A percentile compares a stretch with the other conserved stretches of the same genome.
These are phyloP conservation scores for Apamea monoglypha DNA, from an alignment of 2,888 invertebrate genomes.

Conservation along the genomic window DNA sequence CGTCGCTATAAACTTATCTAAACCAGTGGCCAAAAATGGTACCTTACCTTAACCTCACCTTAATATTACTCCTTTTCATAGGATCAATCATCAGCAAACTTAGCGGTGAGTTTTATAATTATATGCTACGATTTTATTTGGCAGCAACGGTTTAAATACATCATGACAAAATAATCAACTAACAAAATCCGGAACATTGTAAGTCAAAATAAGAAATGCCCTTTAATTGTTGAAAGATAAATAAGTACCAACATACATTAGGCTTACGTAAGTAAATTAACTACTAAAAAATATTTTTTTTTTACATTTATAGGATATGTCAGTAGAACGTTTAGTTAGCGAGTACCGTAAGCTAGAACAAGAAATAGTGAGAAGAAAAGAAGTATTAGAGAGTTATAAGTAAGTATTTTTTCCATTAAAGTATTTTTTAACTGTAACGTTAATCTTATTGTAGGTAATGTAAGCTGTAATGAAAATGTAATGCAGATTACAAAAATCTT, in stretches of 20 bases:
- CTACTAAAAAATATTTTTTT: neutral
- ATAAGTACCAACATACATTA: neutral
- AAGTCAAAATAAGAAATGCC: neutral
- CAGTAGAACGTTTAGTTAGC: conserved; percentile 16
- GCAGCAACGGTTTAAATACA: neutral
- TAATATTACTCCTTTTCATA: neutral
- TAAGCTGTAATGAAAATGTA: neutral
- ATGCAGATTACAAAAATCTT: neutral
- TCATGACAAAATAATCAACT: neutral
- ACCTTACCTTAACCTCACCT: neutral
- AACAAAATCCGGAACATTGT: neutral
- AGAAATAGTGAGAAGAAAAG: conserved; percentile 37
- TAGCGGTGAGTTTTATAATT: conserved; percentile 28
- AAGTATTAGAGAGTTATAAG: neutral
- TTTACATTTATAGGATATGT: conserved; percentile 11
- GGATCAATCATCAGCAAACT: conserved; percentile 23
- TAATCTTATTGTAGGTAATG: neutral
- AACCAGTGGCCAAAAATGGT: neutral
- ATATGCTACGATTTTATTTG: neutral
- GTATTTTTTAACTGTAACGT: neutral
- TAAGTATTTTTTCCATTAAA: conserved; percentile 3
- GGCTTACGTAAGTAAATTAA: neutral
- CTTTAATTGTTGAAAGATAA: neutral
- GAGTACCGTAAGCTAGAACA: conserved; percentile 40
- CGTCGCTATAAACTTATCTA: neutral